phyloP scores from a whole-genome alignment of 2,797 vertebrate species.

The Argentina silus region DNA sequence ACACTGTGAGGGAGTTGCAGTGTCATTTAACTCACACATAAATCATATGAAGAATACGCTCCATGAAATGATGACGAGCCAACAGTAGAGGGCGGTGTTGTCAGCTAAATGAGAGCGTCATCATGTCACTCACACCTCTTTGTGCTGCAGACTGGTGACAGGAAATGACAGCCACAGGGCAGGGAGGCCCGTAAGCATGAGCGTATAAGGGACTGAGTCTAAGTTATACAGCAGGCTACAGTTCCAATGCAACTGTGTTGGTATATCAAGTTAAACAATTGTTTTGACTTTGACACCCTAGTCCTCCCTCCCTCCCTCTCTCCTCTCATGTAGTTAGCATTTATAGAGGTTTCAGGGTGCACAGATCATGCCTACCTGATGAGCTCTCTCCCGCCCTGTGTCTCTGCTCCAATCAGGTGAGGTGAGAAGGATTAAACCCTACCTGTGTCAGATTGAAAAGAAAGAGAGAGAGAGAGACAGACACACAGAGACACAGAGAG shows the following conservation, averaged over 20 bases:
- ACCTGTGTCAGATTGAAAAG: not conserved
- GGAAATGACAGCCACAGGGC: too few relatives aligned
- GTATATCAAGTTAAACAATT: too few relatives aligned
- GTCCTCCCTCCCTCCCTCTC: too few relatives aligned
- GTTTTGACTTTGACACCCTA: too few relatives aligned
- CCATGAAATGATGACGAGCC: too few relatives aligned
- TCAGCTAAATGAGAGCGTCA: slow-evolving; percentile 29
- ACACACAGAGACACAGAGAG: not conserved
- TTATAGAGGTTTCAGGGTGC: slow-evolving; percentile 81
- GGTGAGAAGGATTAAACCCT: not conserved
- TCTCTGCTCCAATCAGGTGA: slow-evolving; percentile 55
- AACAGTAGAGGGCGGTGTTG: slow-evolving; percentile 49
- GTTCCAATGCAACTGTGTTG: too few relatives aligned
- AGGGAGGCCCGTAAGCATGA: too few relatives aligned
- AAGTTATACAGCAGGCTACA: too few relatives aligned
- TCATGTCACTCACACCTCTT: not conserved
- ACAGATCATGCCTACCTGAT: slow-evolving; percentile 51
- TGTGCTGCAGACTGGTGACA: not conserved
- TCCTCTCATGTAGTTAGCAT: slow-evolving; percentile 76
- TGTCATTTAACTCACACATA: too few relatives aligned
- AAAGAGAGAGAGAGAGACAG: too few relatives aligned
- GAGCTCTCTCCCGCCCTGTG: slow-evolving; percentile 66
- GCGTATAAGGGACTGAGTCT: too few relatives aligned
- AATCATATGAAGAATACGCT: too few relatives aligned
- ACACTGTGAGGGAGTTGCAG: not conserved